phyloP scores from a whole-genome alignment of 2,888 invertebrate genomes.

The Aporophyla lueneburgensis region DNA sequence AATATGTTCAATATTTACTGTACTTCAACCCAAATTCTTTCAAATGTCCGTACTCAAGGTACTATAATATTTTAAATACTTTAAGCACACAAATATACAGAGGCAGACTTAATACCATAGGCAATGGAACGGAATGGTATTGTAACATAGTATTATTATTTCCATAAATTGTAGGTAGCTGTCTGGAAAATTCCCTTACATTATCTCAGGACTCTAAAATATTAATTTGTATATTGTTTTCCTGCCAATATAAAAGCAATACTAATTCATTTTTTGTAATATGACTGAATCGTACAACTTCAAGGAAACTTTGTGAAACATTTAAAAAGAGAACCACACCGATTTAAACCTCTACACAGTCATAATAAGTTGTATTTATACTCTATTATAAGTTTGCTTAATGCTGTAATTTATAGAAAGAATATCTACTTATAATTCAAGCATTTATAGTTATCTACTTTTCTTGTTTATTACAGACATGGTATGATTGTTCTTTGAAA shows the following conservation, averaged over 20 bases:
- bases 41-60: too few relatives aligned
- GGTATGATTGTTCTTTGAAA: not conserved
- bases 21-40: not conserved
- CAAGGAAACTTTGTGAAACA: conserved; percentile 21
- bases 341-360: not conserved
- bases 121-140: not conserved
- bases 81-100: too few relatives aligned
- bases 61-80: too few relatives aligned
- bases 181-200: not conserved
- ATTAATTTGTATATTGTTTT: conserved; percentile 1
- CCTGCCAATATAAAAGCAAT: not conserved
- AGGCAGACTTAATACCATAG: too few relatives aligned
- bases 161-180: not conserved
- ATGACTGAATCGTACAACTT: conserved; percentile 3
- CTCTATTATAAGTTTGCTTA: not conserved
- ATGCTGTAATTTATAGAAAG: too few relatives aligned
- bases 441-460: not conserved
- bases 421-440: too few relatives aligned
- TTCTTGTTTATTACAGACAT: not conserved
- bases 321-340: not conserved
- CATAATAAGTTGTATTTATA: not conserved
- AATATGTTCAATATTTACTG: not conserved
- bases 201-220: not conserved
- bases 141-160: not conserved
- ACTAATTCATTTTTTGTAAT: not conserved